Conservation (phyloP, 2,888 invertebrate species). For the Tanytarsus gracilentus region DNA sequence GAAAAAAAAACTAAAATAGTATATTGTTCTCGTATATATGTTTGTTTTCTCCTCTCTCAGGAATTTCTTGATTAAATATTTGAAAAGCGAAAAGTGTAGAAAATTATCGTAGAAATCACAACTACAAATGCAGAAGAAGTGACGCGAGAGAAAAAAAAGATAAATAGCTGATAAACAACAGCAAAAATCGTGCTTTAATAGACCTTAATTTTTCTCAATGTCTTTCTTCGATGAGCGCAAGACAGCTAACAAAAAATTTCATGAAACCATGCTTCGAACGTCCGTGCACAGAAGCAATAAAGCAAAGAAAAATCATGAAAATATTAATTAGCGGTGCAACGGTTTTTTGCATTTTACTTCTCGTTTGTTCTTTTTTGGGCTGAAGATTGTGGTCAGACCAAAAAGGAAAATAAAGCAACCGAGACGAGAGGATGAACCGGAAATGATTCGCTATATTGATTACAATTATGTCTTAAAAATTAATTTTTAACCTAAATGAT, state of each 20-base stretch:
- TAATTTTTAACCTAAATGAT: too few relatives aligned
- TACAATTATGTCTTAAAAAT: too few relatives aligned
- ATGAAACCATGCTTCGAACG: neutral
- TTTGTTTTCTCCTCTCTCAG: neutral
- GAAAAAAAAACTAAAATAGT: neutral
- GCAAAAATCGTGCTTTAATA: slow-evolving; percentile 7
- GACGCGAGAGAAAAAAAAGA: neutral
- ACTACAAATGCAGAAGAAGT: neutral
- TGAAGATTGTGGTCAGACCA: too few relatives aligned
- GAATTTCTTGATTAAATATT: slow-evolving; percentile 29
- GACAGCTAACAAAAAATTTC: neutral
- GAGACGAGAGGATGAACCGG: too few relatives aligned
- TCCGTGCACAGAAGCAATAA: slow-evolving; percentile 19
- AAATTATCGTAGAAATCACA: neutral
- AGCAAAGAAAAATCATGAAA: slow-evolving; percentile 12
- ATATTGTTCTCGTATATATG: neutral
- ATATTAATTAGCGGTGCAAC: slow-evolving; percentile 18
- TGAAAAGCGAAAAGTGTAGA: slow-evolving; percentile 17
- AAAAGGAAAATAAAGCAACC: too few relatives aligned
- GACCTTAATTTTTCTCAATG: slow-evolving; percentile 4
- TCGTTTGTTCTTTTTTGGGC: too few relatives aligned
- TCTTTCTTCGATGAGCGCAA: neutral
- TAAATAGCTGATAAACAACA: slow-evolving; percentile 7
- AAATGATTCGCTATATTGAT: too few relatives aligned
- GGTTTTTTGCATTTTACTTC: neutral